These are phyloP conservation scores for Phengaris alcon DNA, from an alignment of 2,888 invertebrate species.

Conservation along the genomic window DNA sequence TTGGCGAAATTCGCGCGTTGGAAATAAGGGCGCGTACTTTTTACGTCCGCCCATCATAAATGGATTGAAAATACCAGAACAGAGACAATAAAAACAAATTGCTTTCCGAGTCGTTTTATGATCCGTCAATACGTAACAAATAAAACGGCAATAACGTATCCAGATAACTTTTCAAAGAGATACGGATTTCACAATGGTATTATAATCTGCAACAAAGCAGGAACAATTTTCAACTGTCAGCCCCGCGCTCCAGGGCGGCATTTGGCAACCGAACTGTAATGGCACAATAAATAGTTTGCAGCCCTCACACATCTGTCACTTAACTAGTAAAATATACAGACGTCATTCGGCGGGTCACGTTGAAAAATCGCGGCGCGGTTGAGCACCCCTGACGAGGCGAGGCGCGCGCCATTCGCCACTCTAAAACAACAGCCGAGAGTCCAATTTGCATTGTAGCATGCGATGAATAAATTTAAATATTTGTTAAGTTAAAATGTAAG, in stretches of 20 bases:
- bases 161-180: constrained; percentile 48
- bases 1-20: constrained; percentile 24
- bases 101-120: constrained; percentile 60
- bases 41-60: constrained; percentile 61
- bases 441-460: constrained; percentile 48
- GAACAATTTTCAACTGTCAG: constrained; percentile 70
- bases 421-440: constrained; percentile 46
- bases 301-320: constrained; percentile 77
- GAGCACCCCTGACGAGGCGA: constrained; percentile 59
- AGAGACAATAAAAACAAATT: constrained; percentile 66
- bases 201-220: constrained; percentile 53
- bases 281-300: constrained; percentile 76
- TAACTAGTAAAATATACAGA: constrained; percentile 78
- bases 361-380: constrained; percentile 70
- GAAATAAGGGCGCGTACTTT: constrained; percentile 40
- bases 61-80: constrained; percentile 66
- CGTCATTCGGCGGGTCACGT: constrained; percentile 68
- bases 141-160: constrained; percentile 55
- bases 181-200: constrained; percentile 47
- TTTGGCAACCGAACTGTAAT: constrained; percentile 72
- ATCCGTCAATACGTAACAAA: constrained; percentile 62
- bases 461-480: constrained; percentile 76
- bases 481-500: constrained; percentile 80
- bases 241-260: constrained; percentile 55
- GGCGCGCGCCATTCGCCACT: constrained; percentile 36